Base-by-base conservation (phyloP, 2,113 vertebrate species). In the Cavia aperea region DNA sequence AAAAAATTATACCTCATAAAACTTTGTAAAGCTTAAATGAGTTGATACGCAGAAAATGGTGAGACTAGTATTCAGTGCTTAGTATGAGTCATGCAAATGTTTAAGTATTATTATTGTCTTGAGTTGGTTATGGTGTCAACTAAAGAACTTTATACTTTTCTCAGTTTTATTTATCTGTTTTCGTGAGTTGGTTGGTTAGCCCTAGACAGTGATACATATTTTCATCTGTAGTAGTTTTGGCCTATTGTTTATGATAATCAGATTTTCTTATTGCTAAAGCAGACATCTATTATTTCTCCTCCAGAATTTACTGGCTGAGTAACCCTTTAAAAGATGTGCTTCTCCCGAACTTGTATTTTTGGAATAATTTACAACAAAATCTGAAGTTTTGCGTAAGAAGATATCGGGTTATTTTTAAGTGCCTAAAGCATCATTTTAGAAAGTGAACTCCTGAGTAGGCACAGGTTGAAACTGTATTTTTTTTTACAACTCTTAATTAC, bases 321-420 rank as follows among this genome's bases (percentile, higher is more conserved):
- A 36, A 90, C 15, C 29, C 62, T 88, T 92, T 93, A 56, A 56
- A 93, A 87, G 29, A 54, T 72, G 18, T 77, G 16, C 51, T 91
- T 88, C 10, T 49, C 26, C 14, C 82, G 21, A 89, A 66, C 36
- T 89, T 86, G 33, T 83, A 65, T 89, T 73, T 83, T 86, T 73
- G n/a, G 68, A 86, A 24, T 89, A 89, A 91, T 70, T 86, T 86
- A 24, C 78, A 92, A 81, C 23, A 63, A 90, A 86, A 93, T 93
- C 73, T 86, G 46, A 91, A 91, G 11, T 19, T 65, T 46, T 72
- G 4, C 72, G 9, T 86, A 77, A 94, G 81, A 68, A 91, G 72
- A 94, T 86, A 79, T 4, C 92, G 7, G 36, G 36, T 66, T 83
- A 72, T 66, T 89, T 86, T 79, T 79, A 92, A 92, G 39, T 84